Evolutionary conservation across 2,888 invertebrate species (phyloP).

Genomic region (Volucella inflata): DNA sequence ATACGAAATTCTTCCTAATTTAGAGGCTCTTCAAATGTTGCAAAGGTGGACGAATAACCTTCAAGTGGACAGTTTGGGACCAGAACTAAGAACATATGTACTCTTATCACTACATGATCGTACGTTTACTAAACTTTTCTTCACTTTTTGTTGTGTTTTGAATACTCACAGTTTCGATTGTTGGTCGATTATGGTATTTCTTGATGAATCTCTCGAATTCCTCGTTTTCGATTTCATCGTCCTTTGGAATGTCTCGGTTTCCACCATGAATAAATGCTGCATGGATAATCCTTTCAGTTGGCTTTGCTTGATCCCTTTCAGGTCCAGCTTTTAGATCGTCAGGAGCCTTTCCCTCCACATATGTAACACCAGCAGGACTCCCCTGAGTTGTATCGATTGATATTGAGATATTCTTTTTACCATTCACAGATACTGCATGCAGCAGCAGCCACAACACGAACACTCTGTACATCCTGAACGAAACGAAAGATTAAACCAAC

Average conservation of each 20-base stretch:
- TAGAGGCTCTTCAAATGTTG: too few relatives aligned
- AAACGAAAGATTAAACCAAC: conserved; percentile 76
- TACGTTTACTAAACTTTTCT: too few relatives aligned
- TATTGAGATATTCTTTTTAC: conserved; percentile 80
- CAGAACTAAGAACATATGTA: too few relatives aligned
- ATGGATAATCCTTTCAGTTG: conserved; percentile 36
- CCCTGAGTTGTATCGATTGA: conserved; percentile 79
- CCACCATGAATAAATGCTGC: conserved; percentile 55
- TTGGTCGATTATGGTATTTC: conserved; percentile 81
- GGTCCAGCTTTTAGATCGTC: conserved; percentile 80
- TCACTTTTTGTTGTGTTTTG: too few relatives aligned
- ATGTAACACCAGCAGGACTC: conserved; percentile 85
- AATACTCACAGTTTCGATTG: conserved; percentile 81
- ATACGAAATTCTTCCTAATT: too few relatives aligned
- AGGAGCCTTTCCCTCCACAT: conserved; percentile 82
- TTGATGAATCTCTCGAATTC: conserved; percentile 82
- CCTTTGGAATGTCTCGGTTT: conserved; percentile 58
- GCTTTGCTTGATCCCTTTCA: conserved; percentile 23
- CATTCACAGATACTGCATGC: conserved; percentile 37
- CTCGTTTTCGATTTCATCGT: conserved; percentile 79
- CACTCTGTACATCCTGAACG: conserved; percentile 78
- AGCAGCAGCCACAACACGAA: conserved; percentile 74
- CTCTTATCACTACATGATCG: too few relatives aligned
- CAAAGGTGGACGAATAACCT: too few relatives aligned
- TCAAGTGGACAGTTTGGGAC: too few relatives aligned